phyloP scores from a whole-genome alignment of 2,888 invertebrate genomes.

The Frankliniella intonsa region DNA sequence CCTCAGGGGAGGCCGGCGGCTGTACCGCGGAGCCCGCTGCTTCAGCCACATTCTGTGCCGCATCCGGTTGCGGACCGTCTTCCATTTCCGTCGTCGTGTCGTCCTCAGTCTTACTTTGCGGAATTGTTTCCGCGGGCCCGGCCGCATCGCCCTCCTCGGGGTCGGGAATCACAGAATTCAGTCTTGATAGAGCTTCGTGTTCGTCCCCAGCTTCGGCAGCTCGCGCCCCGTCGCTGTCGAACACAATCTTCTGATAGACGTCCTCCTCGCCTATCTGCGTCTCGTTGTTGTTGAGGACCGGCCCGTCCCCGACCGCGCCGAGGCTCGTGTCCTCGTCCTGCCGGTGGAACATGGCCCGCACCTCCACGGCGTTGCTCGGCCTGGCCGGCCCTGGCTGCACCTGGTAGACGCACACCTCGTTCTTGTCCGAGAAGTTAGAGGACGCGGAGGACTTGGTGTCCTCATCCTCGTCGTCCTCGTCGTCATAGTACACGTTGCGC shows the following conservation, averaged over 20 bases:
- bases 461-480: slow-evolving; percentile 17
- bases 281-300: neutral
- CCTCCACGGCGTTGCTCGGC: neutral
- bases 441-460: slow-evolving; percentile 8
- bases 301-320: neutral
- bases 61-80: no score
- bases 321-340: slow-evolving; percentile 9
- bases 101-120: neutral
- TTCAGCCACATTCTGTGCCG: no score
- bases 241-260: neutral
- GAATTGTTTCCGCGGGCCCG: neutral
- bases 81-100: neutral
- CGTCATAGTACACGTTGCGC: slow-evolving; percentile 3
- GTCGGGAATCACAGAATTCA: slow-evolving; percentile 1
- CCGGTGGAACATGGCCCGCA: slow-evolving; percentile 20
- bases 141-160: neutral
- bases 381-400: neutral
- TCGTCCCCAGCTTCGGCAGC: neutral
- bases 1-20: slow-evolving; percentile 3
- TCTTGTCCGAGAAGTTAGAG: neutral
- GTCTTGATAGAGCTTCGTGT: neutral
- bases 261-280: slow-evolving; percentile 9
- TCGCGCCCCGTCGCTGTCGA: neutral
- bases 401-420: slow-evolving; percentile 24
- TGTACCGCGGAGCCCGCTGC: neutral